phyloP scores from a whole-genome alignment of 2,888 invertebrate species.

The Crocallis elinguaria region DNA sequence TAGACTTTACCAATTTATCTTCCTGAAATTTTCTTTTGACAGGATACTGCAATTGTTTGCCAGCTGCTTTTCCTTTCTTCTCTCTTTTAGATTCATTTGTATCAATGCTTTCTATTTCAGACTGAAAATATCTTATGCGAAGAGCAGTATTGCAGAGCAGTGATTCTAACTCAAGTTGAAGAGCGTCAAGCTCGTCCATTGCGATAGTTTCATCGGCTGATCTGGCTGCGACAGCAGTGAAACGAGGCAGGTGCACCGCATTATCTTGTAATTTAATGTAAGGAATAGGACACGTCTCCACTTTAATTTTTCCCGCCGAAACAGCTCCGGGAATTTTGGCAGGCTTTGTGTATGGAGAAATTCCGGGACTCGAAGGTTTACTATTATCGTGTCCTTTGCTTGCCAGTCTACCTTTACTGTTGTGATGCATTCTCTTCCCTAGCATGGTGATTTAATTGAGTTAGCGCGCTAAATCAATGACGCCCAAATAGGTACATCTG shows the following conservation, averaged over 20 bases:
- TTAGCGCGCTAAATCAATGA: constrained; percentile 67
- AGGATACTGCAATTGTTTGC: constrained; percentile 81
- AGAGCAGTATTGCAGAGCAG: constrained; percentile 93
- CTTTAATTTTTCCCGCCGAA: constrained; percentile 73
- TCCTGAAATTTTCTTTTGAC: constrained; percentile 84
- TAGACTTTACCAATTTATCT: constrained; percentile 83
- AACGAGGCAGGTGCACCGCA: constrained; percentile 87
- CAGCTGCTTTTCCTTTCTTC: constrained; percentile 81
- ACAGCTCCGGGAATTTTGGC: constrained; percentile 74
- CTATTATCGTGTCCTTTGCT: constrained; percentile 79
- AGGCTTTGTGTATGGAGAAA: constrained; percentile 77
- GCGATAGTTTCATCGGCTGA: constrained; percentile 90
- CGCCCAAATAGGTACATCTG: constrained; percentile 42
- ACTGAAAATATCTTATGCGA: constrained; percentile 90
- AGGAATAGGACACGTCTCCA: constrained; percentile 83
- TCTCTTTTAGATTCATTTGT: constrained; percentile 82
- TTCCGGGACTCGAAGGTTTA: constrained; percentile 80
- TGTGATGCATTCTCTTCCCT: constrained; percentile 82
- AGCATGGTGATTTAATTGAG: constrained; percentile 69
- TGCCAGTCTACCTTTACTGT: constrained; percentile 77
- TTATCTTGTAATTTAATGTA: constrained; percentile 89
- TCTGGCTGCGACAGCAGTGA: constrained; percentile 87
- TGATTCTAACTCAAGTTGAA: constrained; percentile 95
- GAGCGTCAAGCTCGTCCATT: constrained; percentile 94
- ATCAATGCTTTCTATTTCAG: constrained; percentile 89